Evolutionary conservation across 2,113 vertebrate genomes (phyloP), one percentile per base, ranked within the genome.

Genomic region (Dicentrarchus labrax): DNA sequence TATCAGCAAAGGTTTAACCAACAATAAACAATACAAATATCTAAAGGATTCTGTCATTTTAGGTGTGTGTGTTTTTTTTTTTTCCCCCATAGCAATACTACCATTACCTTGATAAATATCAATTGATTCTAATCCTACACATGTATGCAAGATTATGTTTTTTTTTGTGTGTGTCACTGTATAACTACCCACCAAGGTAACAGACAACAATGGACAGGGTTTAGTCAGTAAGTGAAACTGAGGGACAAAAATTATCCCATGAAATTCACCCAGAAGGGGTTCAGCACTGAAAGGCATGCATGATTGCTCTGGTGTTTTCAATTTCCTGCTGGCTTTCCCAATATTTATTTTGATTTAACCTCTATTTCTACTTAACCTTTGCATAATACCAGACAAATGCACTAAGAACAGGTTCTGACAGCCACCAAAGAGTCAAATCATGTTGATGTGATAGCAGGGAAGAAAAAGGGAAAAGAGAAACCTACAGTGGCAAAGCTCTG

Each of bases 291-390:
- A 87, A 68, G 83, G 39, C 82, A 62, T 22, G 66, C 43, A 64
- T 47, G 70, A 54, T 60, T 76, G 16, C 9, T 62, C 78, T 41
- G 61, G 43, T 83, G 83, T 80, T 90, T 90, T 87, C 85, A 87
- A 91, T 92, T 90, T 92, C 86, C 85, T 86, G 83, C 85, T 64
- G 15, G 8, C 38, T 59, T 75, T 75, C 61, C 56, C 38, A 79
- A 78, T 89, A 81, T 91, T 84, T 88, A 74, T 79, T 87, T 84
- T 77, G 51, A 76, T 80, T 82, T 90, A 72, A 88, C 80, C 80
- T 76, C 56, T 19, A 83, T 80, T 85, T 85, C 68, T 80, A n/a
- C 41, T 76, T 68, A 80, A 86, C 80, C 76, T 84, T 89, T 77
- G 70, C 62, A 76, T 82, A 81, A 86, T 12, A 61, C 68, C 75